Percentiles rank a stretch among this genome's conserved stretches.
phyloP scores from a whole-genome alignment of 2,888 invertebrate species.

The Zhuqinia jingwanae region DNA sequence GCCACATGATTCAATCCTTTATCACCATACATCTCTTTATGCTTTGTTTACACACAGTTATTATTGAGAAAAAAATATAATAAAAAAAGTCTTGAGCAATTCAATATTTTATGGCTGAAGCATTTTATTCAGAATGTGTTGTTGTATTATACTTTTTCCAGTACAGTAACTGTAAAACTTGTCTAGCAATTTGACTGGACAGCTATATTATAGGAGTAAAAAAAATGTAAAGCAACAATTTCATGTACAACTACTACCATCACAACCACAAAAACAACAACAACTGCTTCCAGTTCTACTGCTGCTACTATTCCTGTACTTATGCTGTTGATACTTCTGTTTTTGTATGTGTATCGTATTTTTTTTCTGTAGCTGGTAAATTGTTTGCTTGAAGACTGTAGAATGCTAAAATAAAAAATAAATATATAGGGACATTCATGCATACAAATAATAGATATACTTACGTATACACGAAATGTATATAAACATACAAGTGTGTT shows the following conservation, averaged over 20 bases:
- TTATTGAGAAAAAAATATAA: constrained; percentile 49
- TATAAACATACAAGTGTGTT: too few relatives aligned
- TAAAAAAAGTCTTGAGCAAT: constrained; percentile 46
- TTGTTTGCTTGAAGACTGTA: too few relatives aligned
- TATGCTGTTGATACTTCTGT: too few relatives aligned
- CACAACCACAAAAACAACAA: constrained; percentile 4
- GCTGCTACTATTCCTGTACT: background rate
- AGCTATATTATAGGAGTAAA: constrained; percentile 11
- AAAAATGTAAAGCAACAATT: constrained; percentile 56
- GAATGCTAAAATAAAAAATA: too few relatives aligned
- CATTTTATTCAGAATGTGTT: constrained; percentile 65
- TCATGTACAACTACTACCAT: constrained; percentile 45
- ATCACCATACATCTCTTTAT: background rate
- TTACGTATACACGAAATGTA: too few relatives aligned
- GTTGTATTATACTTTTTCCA: background rate
- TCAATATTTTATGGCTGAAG: constrained; percentile 62
- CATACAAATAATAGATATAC: too few relatives aligned
- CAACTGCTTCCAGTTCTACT: background rate
- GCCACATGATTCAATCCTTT: too few relatives aligned
- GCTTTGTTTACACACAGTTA: constrained; percentile 29
- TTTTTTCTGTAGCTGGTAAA: too few relatives aligned
- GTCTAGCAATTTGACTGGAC: background rate
- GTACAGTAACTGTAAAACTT: background rate
- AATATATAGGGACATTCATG: too few relatives aligned
- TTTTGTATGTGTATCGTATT: too few relatives aligned